Conservation (phyloP, 1,140 invertebrate genomes). For the Scaptodrosophila lebanonensis region DNA sequence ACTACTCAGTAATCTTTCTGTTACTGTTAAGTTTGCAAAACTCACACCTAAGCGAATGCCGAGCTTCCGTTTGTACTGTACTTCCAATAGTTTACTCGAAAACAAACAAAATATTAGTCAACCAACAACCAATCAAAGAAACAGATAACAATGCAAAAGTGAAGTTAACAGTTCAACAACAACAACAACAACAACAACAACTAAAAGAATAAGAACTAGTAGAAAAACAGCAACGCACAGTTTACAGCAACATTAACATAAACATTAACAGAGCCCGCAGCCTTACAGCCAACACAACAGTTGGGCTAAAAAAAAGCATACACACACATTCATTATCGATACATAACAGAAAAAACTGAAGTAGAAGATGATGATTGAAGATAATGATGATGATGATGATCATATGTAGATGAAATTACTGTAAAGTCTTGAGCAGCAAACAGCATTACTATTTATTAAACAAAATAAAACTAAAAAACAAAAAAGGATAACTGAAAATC, state of each 20-base stretch:
- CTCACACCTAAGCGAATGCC: no score
- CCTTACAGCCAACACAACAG: slow-evolving; percentile 9
- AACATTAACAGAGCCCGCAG: slow-evolving; percentile 18
- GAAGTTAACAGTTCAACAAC: slow-evolving; percentile 34
- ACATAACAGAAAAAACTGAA: background rate
- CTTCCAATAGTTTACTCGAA: slow-evolving; percentile 30
- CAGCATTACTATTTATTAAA: slow-evolving; percentile 74
- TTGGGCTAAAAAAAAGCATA: slow-evolving; percentile 2
- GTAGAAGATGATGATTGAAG: slow-evolving; percentile 1
- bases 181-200: background rate
- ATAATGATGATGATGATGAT: slow-evolving; percentile 3
- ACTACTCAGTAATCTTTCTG: background rate
- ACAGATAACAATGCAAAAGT: slow-evolving; percentile 18
- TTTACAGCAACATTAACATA: slow-evolving; percentile 21
- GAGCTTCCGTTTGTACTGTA: slow-evolving; percentile 44
- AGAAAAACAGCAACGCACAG: slow-evolving; percentile 36
- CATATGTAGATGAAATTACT: slow-evolving; percentile 14
- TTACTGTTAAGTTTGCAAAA: background rate
- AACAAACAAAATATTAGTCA: background rate
- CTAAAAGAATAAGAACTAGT: slow-evolving; percentile 1
- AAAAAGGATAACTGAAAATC: no score
- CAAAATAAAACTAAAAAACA: background rate
- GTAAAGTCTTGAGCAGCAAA: slow-evolving; percentile 50
- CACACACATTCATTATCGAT: slow-evolving; percentile 1
- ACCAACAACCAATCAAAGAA: slow-evolving; percentile 36